Evolutionary conservation across 2,888 invertebrate species (phyloP).

Genomic region (Euplexia lucipara): DNA sequence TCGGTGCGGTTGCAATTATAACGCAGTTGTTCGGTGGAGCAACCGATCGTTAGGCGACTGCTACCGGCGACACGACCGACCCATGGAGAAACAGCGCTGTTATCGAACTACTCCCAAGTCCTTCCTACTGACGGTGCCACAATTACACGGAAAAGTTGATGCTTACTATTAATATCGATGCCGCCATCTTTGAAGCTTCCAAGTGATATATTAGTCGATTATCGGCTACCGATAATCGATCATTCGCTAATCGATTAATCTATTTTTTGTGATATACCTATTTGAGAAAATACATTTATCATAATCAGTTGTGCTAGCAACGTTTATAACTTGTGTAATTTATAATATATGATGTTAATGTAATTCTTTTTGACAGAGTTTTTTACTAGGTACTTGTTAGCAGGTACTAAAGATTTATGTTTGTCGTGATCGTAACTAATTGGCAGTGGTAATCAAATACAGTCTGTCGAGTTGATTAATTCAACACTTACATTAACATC

Average conservation of each 20-base stretch:
- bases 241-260: conserved; percentile 45
- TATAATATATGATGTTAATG: conserved; percentile 7
- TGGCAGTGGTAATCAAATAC: conserved; percentile 33
- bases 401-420: conserved; percentile 34
- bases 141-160: conserved; percentile 26
- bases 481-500: conserved; percentile 32
- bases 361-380: conserved; percentile 16
- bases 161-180: conserved; percentile 43
- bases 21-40: conserved; percentile 44
- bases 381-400: background rate
- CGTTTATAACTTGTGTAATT: too few relatives aligned
- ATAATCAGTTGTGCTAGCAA: conserved; percentile 33
- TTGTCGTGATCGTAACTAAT: conserved; percentile 15
- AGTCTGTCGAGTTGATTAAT: conserved; percentile 37
- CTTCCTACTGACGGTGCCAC: conserved; percentile 21
- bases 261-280: conserved; percentile 41
- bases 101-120: conserved; percentile 25
- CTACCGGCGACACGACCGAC: conserved; percentile 51
- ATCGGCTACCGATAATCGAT: conserved; percentile 52
- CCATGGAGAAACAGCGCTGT: conserved; percentile 40
- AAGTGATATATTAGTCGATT: conserved; percentile 50
- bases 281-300: conserved; percentile 32
- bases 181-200: conserved; percentile 45
- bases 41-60: conserved; percentile 53
- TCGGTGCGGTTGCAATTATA: conserved; percentile 59